A percentile compares a stretch with the other conserved stretches of the same genome.
Conservation (phyloP, 2,888 invertebrate genomes). For the Stenodema calcarata region DNA sequence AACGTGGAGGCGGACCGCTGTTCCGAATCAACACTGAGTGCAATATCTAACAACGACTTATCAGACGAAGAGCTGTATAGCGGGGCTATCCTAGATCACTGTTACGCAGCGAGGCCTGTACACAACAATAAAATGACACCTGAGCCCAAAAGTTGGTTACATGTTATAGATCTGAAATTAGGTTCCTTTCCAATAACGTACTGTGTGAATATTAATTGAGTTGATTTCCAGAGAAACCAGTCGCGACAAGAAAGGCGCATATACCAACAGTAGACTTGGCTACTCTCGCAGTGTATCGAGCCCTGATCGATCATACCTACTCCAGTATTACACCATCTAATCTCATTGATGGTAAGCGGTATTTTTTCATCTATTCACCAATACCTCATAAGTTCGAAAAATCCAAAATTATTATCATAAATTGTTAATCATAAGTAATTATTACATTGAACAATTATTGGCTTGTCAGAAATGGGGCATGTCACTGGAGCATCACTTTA, state of each 20-base stretch:
- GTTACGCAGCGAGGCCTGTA: not conserved
- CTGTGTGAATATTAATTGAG: not conserved
- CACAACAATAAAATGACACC: not conserved
- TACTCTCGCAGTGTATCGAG: not conserved
- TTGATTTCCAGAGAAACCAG: not conserved
- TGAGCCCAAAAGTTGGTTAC: not conserved
- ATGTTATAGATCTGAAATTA: no score
- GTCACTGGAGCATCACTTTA: no score
- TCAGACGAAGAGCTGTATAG: not conserved
- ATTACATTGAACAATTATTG: no score
- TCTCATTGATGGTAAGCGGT: not conserved
- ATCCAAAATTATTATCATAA: no score
- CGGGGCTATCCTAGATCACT: not conserved
- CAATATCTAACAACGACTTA: not conserved
- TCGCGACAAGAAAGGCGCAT: not conserved
- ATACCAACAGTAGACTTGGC: not conserved
- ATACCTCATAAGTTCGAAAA: no score
- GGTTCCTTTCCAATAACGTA: no score
- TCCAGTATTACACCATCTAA: not conserved
- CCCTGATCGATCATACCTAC: slow-evolving; percentile 9
- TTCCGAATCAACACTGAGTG: not conserved
- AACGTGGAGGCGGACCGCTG: not conserved
- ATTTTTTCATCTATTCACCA: no score
- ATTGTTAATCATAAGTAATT: no score
- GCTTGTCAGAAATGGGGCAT: no score